Conservation (phyloP, 2,113 vertebrate genomes). For the Aegithalos caudatus region DNA sequence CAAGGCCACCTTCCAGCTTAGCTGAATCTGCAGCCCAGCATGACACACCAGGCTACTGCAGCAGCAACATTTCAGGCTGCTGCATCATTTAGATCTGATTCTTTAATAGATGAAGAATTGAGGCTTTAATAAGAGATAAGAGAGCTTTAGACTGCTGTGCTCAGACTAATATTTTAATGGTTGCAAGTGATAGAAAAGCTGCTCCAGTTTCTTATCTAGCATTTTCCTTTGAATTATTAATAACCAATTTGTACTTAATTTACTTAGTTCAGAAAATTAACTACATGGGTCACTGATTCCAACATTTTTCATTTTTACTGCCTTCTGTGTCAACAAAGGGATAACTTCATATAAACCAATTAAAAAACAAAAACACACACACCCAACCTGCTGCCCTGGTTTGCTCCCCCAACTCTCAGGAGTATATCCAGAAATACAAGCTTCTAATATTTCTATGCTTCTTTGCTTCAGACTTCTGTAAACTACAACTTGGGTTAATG, state of each 20-base stretch:
- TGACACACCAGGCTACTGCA: fast-evolving
- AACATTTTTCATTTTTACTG: conserved; percentile 4
- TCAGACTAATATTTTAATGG: conserved; percentile 25
- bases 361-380: neutral
- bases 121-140: conserved; percentile 26
- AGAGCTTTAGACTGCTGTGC: neutral
- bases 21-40: neutral
- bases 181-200: conserved; percentile 29
- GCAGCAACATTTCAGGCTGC: neutral
- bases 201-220: conserved; percentile 10
- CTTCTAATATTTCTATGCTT: neutral
- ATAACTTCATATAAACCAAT: neutral
- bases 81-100: neutral
- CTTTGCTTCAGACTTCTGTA: neutral
- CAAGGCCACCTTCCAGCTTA: neutral
- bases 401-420: neutral
- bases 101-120: conserved; percentile 27
- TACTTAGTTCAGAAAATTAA: conserved; percentile 37
- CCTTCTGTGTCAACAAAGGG: neutral
- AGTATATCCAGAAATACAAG: neutral
- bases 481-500: neutral
- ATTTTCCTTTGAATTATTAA: conserved; percentile 53
- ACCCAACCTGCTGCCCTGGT: neutral
- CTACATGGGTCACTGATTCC: neutral
- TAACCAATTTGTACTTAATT: conserved; percentile 38